Evolutionary conservation across 1,140 invertebrate species (phyloP), one percentile per base, ranked within the genome.

Genomic region (Heterodera schachtii): DNA sequence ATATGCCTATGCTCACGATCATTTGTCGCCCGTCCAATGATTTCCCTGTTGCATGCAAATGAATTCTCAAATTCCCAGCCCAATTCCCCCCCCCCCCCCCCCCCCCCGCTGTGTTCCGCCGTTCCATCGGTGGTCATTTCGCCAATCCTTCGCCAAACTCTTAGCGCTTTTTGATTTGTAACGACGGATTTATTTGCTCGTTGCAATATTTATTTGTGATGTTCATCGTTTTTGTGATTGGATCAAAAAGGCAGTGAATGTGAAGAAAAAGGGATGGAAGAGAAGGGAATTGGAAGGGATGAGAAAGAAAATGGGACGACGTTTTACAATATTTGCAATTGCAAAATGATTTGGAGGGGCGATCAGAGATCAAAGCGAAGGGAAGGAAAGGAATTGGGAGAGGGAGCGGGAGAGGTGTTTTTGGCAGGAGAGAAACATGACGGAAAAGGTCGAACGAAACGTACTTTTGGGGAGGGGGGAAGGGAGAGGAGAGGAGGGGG

Each of bases 401-500:
- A 46, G 19, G 69, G 69, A 19, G n/a, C 0, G 69, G 44, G 44
- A 19, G 21, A 41, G 69, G 19, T 43, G 9, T 43, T 71, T 71
- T 31, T 1, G n/a, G n/a, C 1, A 31, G 31, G 5, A 6, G 11
- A 16, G 31, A 21, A 21, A 46, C 4, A 31, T 31, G 31, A 31
- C n/a, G 69, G 69, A 31, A 31, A 31, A 46, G n/a, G 69, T n/a
- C 13, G n/a, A 6, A 31, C 13, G 44, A 19, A 6, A 41, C 21
- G 19, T 43, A 3, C 2, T 71, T 71, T 71, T 41, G 69, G 44
- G 43, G 19, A 49, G 43, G 16, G 47, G 44, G 44, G 44, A 79
- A 73, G 73, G 49, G 67, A 41, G 66, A 73, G 21, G 71, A 41
- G 31, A 44, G 70, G 9, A 64, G 5, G 75, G 46, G 60, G 66